Base-by-base conservation (phyloP, 2,113 vertebrate species). In the Catharus fuscescens region DNA sequence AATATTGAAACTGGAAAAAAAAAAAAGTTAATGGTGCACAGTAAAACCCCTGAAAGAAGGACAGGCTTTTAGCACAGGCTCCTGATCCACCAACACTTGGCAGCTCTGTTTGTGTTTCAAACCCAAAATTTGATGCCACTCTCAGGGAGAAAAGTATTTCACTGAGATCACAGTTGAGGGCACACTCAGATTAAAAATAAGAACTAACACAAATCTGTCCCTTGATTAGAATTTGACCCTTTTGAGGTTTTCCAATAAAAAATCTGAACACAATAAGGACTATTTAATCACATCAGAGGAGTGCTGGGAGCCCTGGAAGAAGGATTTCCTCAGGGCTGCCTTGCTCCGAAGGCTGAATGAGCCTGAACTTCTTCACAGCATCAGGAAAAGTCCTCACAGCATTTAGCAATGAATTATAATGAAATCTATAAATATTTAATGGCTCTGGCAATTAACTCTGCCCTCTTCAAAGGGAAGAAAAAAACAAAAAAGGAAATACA, bases 391-490 rank as follows among this genome's bases (percentile, higher is more conserved):
- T 71, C 77, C 80, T 94, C 84, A 29, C 34, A 90, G 86, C 66
- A 69, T 88, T 90, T 25, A 90, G 78, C 53, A 82, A 45, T 24
- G 84, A 74, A 84, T 54, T 65, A 67, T 56, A 84, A 93, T 72
- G 54, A 61, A 38, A 80, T 23, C 48, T 19, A 85, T 95, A 80
- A 95, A 96, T 94, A 94, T 92, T 95, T 94, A 64, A 94, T 91
- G 47, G 6, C 52, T 6, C 78, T 76, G 36, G n/a, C 61, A 93
- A 94, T 94, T 94, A 96, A 90, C 77, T 71, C 73, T 60, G 81
- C 57, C 32, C 34, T 61, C 40, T 62, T 91, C 87, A 85, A 92
- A 91, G 61, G 10, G 2, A 4, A 32, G 23, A 38, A 50, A 3
- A 36, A 9, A 48, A 42, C 45, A 61, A 16, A 16, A 28, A 53